Base-by-base conservation (phyloP, 2,888 invertebrate genomes). In the Ophion costatus region DNA sequence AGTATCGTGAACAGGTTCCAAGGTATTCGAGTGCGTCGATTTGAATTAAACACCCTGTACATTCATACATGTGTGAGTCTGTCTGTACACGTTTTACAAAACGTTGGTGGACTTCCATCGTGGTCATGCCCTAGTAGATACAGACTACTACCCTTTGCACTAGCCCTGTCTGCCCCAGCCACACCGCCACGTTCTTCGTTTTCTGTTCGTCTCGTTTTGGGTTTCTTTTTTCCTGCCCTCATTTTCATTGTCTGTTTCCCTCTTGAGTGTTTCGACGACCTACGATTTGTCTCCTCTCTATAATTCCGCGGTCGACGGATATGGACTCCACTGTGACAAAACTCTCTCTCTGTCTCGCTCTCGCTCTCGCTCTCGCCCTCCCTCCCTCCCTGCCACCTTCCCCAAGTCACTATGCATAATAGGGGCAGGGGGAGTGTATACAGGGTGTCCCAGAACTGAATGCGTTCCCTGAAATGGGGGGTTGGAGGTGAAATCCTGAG, bases 21-120 rank as follows among this genome's bases (percentile, higher is more conserved):
- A 14, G 1, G 4, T 17, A 0, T 51, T 17, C 14, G 14, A 14
- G 14, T 17, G 0, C 0, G 51, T 51, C 51, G 51, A 51, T 51
- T 14, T 17, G 17, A 59, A 22, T 7, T 10, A 5, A 22, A 22
- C 20, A 3, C 59, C 59, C 22, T 2, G 22, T 20, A 22, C 59
- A 22, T 59, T 20, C 1, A 5, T 59, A 22, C 22, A 22, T 6
- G 33, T 14, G 64, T 33, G 11, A 11, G 11, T 22, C 33, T 22
- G 9, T 56, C n/a, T 24, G n/a, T 61, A 42, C 29, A 20, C 14
- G 61, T 87, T 89, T 90, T 89, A 88, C 87, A 89, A 89, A 90
- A 90, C 87, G 87, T 87, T 86, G 83, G 82, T 82, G 86, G 80
- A 86, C 84, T 90, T 89, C 89, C 87, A 88, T 88, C 86, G 86